phyloP scores from a whole-genome alignment of 1,140 invertebrate genomes.

The Copidosoma floridanum region DNA sequence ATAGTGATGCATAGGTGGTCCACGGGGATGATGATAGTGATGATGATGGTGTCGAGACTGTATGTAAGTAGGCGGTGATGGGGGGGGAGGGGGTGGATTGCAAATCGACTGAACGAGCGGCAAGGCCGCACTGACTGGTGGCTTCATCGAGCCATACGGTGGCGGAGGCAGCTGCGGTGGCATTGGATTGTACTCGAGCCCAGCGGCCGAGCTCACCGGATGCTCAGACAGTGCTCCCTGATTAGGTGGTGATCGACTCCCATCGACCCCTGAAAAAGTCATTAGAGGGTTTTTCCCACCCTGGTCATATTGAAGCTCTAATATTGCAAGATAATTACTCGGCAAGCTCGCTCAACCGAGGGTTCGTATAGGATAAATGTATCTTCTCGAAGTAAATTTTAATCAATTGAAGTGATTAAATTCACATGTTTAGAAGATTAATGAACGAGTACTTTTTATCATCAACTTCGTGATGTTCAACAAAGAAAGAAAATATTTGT shows the following conservation, averaged over 20 bases:
- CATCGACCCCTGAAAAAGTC: constrained; percentile 32
- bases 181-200: constrained; percentile 41
- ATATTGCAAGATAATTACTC: too few species aligned
- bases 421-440: too few species aligned
- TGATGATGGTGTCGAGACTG: constrained; percentile 36
- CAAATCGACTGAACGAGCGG: constrained; percentile 50
- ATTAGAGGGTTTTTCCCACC: too few species aligned
- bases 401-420: too few species aligned
- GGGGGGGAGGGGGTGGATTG: constrained; percentile 46
- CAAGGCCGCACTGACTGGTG: constrained; percentile 28
- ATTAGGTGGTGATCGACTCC: constrained; percentile 40
- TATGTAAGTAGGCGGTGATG: constrained; percentile 37
- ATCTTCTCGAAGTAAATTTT: too few species aligned
- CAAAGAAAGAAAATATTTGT: too few species aligned
- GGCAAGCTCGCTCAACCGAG: too few species aligned
- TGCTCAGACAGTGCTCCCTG: constrained; percentile 41
- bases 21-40: constrained; percentile 25
- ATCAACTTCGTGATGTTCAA: too few species aligned
- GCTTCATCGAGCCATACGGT: constrained; percentile 42
- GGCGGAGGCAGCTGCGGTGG: constrained; percentile 8
- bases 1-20: not conserved
- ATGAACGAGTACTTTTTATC: too few species aligned
- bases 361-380: too few species aligned
- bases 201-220: constrained; percentile 30
- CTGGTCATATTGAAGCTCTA: too few species aligned